A percentile compares a stretch with the other conserved stretches of the same genome.
These are phyloP conservation scores for Mystacides longicornis DNA, from an alignment of 2,888 invertebrate species.

Conservation along the genomic window DNA sequence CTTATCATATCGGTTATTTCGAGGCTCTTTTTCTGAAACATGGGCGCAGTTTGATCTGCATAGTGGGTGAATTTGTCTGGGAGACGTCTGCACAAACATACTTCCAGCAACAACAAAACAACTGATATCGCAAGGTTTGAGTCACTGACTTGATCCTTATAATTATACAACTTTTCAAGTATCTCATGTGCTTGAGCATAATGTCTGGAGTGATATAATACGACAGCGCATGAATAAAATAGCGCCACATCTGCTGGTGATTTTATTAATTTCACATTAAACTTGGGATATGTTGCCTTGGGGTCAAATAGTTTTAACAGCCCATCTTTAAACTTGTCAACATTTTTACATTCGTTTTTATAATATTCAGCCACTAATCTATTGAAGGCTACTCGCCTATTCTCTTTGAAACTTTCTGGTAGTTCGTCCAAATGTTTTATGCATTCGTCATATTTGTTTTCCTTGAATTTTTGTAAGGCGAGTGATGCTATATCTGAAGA, in stretches of 20 bases:
- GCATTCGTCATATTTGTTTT: slow-evolving; percentile 55
- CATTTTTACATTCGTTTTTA: slow-evolving; percentile 62
- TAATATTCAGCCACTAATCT: slow-evolving; percentile 78
- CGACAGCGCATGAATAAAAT: slow-evolving; percentile 72
- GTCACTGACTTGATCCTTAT: slow-evolving; percentile 33
- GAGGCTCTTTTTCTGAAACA: slow-evolving; percentile 11
- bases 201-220: slow-evolving; percentile 69
- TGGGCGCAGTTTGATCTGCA: slow-evolving; percentile 34
- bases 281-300: slow-evolving; percentile 35
- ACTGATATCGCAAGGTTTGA: slow-evolving; percentile 36
- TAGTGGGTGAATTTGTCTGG: slow-evolving; percentile 41
- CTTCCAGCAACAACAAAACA: slow-evolving; percentile 40
- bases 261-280: slow-evolving; percentile 35
- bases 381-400: slow-evolving; percentile 74
- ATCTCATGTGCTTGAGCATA: slow-evolving; percentile 56
- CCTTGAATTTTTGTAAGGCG: slow-evolving; percentile 55
- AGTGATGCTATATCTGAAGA: slow-evolving; percentile 47
- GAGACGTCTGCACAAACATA: slow-evolving; percentile 41
- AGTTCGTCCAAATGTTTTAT: slow-evolving; percentile 58
- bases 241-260: slow-evolving; percentile 37
- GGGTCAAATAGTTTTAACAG: slow-evolving; percentile 55
- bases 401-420: slow-evolving; percentile 53
- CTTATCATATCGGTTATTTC: slow-evolving; percentile 35
- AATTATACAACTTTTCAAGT: slow-evolving; percentile 38
- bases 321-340: slow-evolving; percentile 63